Conservation (phyloP, 2,113 vertebrate genomes). For the Eubucco bourcierii region DNA sequence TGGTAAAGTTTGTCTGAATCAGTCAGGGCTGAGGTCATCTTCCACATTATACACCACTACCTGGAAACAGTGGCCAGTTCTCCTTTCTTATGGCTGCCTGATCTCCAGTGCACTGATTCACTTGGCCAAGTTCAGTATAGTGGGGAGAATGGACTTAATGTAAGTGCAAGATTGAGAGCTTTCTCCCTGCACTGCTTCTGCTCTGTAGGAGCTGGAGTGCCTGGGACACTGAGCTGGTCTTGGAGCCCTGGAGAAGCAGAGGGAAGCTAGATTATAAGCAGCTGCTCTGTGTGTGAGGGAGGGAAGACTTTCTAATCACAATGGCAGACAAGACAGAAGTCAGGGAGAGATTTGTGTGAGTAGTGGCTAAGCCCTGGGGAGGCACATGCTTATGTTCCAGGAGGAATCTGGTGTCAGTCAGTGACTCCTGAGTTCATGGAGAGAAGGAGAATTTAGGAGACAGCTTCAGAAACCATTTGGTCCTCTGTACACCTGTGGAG, state of each 20-base stretch:
- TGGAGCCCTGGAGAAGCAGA: neutral
- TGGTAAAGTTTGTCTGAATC: slow-evolving; percentile 42
- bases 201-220: neutral
- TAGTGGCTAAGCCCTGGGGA: neutral
- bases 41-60: neutral
- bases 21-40: slow-evolving; percentile 30
- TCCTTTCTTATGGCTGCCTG: neutral
- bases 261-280: neutral
- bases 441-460: neutral
- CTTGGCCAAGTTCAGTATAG: neutral
- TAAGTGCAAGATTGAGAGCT: neutral
- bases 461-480: neutral
- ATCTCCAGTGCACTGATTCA: neutral
- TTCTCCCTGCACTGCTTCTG: neutral
- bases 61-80: neutral
- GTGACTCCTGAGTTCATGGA: neutral
- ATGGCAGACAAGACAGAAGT: neutral
- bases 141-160: neutral
- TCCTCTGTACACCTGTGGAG: neutral
- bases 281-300: neutral
- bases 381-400: neutral
- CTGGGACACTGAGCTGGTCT: neutral
- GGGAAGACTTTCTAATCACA: neutral
- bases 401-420: neutral
- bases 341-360: neutral